These are phyloP conservation scores for Lophochroa leadbeateri DNA, from an alignment of 2,113 vertebrate genomes.

Conservation along the genomic window DNA sequence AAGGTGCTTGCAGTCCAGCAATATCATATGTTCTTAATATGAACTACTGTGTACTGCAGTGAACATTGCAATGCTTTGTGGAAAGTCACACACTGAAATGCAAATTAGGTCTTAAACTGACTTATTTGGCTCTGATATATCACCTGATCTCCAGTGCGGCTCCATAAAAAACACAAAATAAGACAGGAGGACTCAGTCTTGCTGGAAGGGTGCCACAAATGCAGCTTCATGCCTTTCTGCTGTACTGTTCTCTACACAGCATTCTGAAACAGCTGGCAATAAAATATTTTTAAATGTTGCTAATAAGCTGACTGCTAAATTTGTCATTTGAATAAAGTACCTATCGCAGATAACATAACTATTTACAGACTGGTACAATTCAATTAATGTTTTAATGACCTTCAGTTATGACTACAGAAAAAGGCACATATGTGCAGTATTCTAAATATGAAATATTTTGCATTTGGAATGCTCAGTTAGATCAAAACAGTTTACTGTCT, in stretches of 20 bases:
- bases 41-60: background rate
- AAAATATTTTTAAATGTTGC: background rate
- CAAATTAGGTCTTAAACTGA: background rate
- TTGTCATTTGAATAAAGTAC: background rate
- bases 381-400: background rate
- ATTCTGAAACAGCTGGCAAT: background rate
- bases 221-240: background rate
- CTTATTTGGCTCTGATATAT: background rate
- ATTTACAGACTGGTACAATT: background rate
- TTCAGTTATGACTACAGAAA: background rate
- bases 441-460: background rate
- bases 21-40: background rate
- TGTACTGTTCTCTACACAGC: background rate
- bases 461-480: background rate
- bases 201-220: background rate
- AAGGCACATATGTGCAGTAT: background rate
- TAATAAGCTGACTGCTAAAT: background rate
- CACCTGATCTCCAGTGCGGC: background rate
- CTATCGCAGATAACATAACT: background rate
- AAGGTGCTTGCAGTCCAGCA: background rate
- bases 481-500: background rate
- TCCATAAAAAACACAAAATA: background rate
- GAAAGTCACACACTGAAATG: background rate
- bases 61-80: background rate
- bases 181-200: background rate